Conservation (phyloP, 2,113 vertebrate genomes). For the Corvus moneduloides region DNA sequence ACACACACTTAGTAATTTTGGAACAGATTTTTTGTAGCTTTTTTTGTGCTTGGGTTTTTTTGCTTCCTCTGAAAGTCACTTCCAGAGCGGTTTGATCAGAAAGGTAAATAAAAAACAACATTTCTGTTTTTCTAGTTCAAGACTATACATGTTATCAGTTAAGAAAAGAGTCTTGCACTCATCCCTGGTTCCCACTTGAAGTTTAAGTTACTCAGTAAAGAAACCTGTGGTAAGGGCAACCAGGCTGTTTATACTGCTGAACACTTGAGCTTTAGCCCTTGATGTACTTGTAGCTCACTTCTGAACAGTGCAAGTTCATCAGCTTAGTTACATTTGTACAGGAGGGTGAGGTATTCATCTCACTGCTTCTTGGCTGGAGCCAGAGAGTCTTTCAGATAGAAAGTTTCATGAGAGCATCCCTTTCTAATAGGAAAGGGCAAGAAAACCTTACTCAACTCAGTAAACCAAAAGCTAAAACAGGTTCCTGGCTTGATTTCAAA, state of each 20-base stretch:
- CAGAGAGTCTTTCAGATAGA: neutral
- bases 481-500: neutral
- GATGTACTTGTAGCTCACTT: neutral
- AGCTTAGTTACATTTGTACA: neutral
- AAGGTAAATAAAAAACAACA: neutral
- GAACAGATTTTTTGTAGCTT: neutral
- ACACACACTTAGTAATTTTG: neutral
- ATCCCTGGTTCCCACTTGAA: neutral
- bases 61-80: neutral
- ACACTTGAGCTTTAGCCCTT: neutral
- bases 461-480: neutral
- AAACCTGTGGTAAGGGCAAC: neutral
- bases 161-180: neutral
- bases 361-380: neutral
- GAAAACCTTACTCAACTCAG: neutral
- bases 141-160: neutral
- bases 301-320: fast-evolving
- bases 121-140: neutral
- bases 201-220: neutral
- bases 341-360: neutral
- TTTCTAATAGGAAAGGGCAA: neutral
- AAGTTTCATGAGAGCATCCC: neutral
- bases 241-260: neutral
- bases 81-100: neutral
- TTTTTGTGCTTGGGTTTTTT: neutral